Evolutionary conservation across 2,113 vertebrate species (phyloP).

Genomic region (Onychostruthus taczanowskii): DNA sequence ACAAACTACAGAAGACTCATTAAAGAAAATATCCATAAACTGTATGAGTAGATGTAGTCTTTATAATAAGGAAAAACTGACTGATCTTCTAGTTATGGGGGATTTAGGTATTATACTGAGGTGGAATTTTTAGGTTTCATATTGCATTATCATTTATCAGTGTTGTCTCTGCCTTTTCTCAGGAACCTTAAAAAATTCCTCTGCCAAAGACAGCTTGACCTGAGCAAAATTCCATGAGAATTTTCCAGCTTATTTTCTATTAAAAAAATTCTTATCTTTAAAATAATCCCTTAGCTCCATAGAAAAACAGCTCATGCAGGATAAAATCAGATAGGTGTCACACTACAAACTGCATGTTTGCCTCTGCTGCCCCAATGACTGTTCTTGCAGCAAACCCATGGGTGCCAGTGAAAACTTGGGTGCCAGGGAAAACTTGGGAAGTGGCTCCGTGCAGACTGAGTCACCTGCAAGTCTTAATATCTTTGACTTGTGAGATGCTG

Average conservation of each 20-base stretch:
- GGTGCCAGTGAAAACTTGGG: background rate
- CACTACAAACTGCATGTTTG: background rate
- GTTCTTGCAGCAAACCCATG: rapidly evolving
- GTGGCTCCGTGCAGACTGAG: rapidly evolving
- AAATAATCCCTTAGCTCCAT: background rate
- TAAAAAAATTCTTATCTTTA: background rate
- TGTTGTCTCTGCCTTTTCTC: background rate
- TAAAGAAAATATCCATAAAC: background rate
- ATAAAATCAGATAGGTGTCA: background rate
- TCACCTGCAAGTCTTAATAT: background rate
- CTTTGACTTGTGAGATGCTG: background rate
- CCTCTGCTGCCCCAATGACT: background rate
- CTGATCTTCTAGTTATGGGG: background rate
- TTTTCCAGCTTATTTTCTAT: background rate
- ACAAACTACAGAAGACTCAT: background rate
- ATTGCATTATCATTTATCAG: background rate
- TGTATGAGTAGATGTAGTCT: background rate
- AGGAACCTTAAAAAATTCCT: background rate
- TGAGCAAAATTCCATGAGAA: background rate
- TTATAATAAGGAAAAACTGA: background rate
- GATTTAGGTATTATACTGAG: background rate
- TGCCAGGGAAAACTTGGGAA: background rate
- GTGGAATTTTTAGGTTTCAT: background rate
- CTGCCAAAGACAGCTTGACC: background rate
- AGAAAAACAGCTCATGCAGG: background rate